Base-by-base conservation (phyloP, 2,888 invertebrate genomes). In the Heteromurus nitidus region DNA sequence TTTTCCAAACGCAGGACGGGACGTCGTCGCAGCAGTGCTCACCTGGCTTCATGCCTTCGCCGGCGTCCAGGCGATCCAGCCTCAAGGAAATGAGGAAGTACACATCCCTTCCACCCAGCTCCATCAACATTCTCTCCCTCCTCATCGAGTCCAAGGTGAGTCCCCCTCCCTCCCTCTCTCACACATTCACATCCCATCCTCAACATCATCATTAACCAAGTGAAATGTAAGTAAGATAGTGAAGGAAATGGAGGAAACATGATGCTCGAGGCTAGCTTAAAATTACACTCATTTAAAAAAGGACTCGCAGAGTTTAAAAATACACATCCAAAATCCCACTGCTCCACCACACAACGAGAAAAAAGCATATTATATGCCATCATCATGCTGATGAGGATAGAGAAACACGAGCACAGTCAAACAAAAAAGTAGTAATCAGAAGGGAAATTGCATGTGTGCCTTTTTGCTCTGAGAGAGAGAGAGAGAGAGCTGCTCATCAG, bases 61-160 rank as follows among this genome's bases (percentile, higher is more conserved):
- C 88, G 7, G 85, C 88, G 16, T 88, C 90, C 86, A 84, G 91
- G 31, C 85, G 91, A 65, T 90, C 89, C 74, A 90, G 90, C 72
- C 87, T 91, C 53, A 91, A 90, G 85, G 91, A 91, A 84, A 90
- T 91, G 90, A 88, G 91, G 60, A 91, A 90, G 88, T 91, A 90
- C 87, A 89, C 90, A 20, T 91, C 91, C 0, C 88, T 91, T 65
- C 91, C 91, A 2, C 91, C 91, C 1, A 90, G 89, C 65, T 90
- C 91, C 36, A 89, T 90, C 69, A 90, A 90, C 87, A 90, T 91
- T 88, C 88, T 91, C 31, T 90, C 90, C 16, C 88, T 91, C 68
- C 89, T 91, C 79, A 91, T 91, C 81, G 90, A 91, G 87, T 91
- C 91, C 22, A 90, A 90, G 88, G 89, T 91, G 64, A 36, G 64